phyloP scores from a whole-genome alignment of 2,888 invertebrate genomes.

The Alviniconcha strummeri region DNA sequence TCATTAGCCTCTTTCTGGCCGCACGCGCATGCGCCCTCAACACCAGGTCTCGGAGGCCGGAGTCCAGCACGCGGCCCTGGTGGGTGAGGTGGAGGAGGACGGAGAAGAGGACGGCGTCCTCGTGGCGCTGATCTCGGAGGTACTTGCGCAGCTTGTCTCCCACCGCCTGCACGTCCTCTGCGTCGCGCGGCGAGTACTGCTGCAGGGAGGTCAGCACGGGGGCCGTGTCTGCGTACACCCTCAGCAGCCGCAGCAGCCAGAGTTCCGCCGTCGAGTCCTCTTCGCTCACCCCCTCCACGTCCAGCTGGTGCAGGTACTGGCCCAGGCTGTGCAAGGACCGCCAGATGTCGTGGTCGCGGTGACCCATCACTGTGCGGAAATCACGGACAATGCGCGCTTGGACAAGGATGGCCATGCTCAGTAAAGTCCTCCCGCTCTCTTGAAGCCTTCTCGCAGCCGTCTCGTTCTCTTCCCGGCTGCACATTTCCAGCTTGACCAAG shows the following conservation, averaged over 20 bases:
- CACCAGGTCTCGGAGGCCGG: too few relatives aligned
- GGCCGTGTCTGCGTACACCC: slow-evolving; percentile 11
- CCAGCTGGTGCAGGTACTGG: not conserved
- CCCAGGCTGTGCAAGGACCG: not conserved
- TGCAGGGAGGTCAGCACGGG: slow-evolving; percentile 6
- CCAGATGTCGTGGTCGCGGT: not conserved
- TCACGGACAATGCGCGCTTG: not conserved
- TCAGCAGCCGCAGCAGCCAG: slow-evolving; percentile 18
- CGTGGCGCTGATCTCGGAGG: not conserved
- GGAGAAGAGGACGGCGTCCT: not conserved
- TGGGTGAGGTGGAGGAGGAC: too few relatives aligned
- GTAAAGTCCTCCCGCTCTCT: slow-evolving; percentile 2
- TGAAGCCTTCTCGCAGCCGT: not conserved
- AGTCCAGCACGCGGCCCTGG: too few relatives aligned
- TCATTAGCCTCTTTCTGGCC: not conserved
- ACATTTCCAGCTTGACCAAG: slow-evolving; percentile 13
- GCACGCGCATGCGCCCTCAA: too few relatives aligned
- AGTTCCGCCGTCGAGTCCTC: not conserved
- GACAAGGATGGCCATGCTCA: slow-evolving; percentile 19
- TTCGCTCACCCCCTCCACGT: not conserved
- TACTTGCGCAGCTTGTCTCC: not conserved
- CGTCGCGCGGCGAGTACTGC: not conserved
- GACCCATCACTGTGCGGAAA: not conserved
- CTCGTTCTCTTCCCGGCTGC: not conserved
- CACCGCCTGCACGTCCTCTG: not conserved